Evolutionary conservation across 2,113 vertebrate genomes (phyloP), one percentile per base, ranked within the genome.

Genomic region (Coryphaenoides rupestris): DNA sequence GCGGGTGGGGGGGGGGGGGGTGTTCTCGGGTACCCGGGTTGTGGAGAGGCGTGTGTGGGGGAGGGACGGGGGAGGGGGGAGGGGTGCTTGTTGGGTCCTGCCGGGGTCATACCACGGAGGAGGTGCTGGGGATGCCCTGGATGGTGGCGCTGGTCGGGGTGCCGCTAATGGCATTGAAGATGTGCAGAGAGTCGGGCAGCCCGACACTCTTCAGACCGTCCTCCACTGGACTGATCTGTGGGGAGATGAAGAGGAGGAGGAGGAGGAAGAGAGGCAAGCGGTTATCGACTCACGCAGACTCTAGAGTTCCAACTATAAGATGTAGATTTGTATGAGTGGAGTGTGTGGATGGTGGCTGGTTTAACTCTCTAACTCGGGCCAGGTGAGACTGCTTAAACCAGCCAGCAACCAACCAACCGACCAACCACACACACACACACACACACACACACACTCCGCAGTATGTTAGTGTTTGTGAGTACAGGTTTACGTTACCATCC

Each of bases 81-180:
- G 40, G 13, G 40, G 5, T 6, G 40, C 40, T 5, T 45, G 40
- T 5, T 6, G 40, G 40, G 40, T 5, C 5, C 13, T 13, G 56
- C 33, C 17, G n/a, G 50, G 52, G 50, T 98, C 92, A 99, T 79
- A 93, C 95, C 83, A 98, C 88, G 1, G 97, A 99, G 73, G 96
- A 96, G 23, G 95, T 94, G 83, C 91, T 95, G 82, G 96, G 94
- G 84, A 98, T 91, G 75, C 96, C 96, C 17, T 96, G 95, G 82
- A 99, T 93, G 58, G 92, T 90, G 79, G 96, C 92, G 74, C 93
- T 89, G 78, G 93, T 94, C n/a, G 96, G 95, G 2, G 96, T 99
- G 66, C 96, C 95, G 3, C 97, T 99, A 88, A 99, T 99, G 89
- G 96, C 97, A 0, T 98, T 99, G 79, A 99, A 99, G 86, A 99